Evolutionary conservation across 2,113 vertebrate species (phyloP).

Genomic region (Scomber colias): DNA sequence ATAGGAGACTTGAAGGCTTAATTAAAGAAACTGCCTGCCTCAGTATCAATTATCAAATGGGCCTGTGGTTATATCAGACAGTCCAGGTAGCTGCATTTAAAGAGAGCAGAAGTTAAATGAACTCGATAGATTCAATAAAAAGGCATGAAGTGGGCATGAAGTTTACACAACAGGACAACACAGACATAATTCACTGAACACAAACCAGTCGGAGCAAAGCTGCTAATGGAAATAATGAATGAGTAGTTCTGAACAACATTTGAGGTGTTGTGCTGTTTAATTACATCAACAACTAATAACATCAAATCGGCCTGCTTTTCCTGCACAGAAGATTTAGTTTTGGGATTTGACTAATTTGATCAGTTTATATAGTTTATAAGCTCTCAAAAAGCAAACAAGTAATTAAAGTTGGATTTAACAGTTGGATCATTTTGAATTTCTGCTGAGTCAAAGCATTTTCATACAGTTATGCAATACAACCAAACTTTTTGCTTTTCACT

Average conservation of each 20-base stretch:
- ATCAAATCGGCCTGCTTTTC: background rate
- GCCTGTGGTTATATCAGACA: conserved; percentile 40
- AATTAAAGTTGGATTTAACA: no score
- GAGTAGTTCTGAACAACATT: no score
- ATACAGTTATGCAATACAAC: background rate
- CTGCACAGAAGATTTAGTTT: background rate
- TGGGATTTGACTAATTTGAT: background rate
- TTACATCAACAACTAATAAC: background rate
- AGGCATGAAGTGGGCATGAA: conserved; percentile 1
- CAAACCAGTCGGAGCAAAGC: background rate
- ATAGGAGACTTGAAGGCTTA: conserved; percentile 57
- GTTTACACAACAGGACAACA: conserved; percentile 37
- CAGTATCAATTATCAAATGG: conserved; percentile 75
- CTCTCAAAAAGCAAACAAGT: conserved; percentile 11
- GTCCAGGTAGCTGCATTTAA: conserved; percentile 12
- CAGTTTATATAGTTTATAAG: conserved; percentile 23
- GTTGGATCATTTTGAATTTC: background rate
- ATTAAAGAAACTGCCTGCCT: conserved; percentile 62
- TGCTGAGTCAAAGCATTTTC: background rate
- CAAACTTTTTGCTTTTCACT: background rate
- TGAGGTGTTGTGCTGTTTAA: no score
- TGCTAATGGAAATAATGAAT: background rate
- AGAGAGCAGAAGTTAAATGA: conserved; percentile 8
- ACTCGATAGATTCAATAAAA: background rate
- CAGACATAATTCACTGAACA: background rate